Base-by-base conservation (phyloP, 2,888 invertebrate genomes). In the Rhimphoctona megacephalus region DNA sequence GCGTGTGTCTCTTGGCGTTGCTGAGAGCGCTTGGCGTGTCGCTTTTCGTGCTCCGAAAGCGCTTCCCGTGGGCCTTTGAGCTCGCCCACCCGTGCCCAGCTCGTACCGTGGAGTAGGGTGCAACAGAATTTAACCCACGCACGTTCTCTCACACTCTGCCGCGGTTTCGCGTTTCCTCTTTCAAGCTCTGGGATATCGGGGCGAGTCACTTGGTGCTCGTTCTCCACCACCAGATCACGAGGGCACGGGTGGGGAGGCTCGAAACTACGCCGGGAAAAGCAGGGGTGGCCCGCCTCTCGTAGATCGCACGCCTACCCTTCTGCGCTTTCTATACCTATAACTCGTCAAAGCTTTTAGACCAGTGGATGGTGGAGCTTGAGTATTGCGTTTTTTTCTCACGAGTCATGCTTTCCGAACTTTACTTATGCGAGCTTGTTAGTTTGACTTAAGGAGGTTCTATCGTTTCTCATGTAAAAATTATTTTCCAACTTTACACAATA, bases 61-160 rank as follows among this genome's bases (percentile, higher is more conserved):
- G 87, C 85, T 86, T 87, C 86, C 83, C 85, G 87, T 86, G 88
- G 84, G 89, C 88, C 89, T 89, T 88, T 86, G 88, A 89, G 83
- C 76, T 77, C 70, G 61, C 81, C 67, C 88, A 88, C 86, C 87
- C 86, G 86, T 86, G 89, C 87, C 88, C 89, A n/a, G 88, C 81
- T 85, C 89, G 87, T 87, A 81, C 85, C 81, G 57, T 69, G 72
- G 80, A 74, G 88, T 83, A 86, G 87, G 69, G 88, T 83, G 88
- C 78, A 46, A 43, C 72, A 70, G 72, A 84, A 87, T 84, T 86
- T 73, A 82, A 83, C 69, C 76, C 73, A 33, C 72, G 83, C 74
- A 17, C 49, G 80, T 72, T 61, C 39, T 67, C 78, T 67, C 78
- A 30, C 69, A 36, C 54, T 52, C 69, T 67, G 36, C 67, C 1